These are phyloP conservation scores for Trichopoda pennipes DNA, from an alignment of 2,888 invertebrate species.

Conservation along the genomic window DNA sequence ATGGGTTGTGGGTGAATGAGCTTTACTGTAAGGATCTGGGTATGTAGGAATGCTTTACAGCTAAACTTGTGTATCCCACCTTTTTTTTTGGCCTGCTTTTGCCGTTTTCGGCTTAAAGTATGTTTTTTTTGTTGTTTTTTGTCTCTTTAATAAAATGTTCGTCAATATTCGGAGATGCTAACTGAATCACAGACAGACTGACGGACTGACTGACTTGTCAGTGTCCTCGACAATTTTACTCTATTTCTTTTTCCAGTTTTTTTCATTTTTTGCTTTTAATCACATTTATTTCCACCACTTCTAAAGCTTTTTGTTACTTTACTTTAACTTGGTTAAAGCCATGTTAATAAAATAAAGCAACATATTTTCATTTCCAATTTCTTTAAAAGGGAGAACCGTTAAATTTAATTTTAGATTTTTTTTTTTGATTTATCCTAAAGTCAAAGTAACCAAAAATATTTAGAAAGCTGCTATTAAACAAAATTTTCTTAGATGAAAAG, in stretches of 20 bases:
- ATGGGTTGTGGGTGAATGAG: background rate
- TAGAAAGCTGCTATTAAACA: too few species aligned
- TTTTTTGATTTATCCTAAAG: too few species aligned
- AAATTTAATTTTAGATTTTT: too few species aligned
- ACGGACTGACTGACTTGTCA: background rate
- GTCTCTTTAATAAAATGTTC: background rate
- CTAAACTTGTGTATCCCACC: conserved; percentile 13
- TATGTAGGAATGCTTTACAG: background rate
- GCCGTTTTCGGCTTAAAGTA: conserved; percentile 18
- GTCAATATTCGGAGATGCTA: conserved; percentile 51
- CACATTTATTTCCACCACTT: conserved; percentile 44
- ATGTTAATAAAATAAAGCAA: background rate
- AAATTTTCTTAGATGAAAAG: too few species aligned
- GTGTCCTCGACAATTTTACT: conserved; percentile 27
- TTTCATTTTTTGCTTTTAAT: conserved; percentile 34
- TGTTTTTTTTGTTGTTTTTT: conserved; percentile 10
- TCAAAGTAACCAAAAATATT: too few species aligned
- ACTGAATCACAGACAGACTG: background rate
- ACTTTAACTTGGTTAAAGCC: conserved; percentile 30
- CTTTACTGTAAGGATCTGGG: background rate
- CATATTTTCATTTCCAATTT: too few species aligned
- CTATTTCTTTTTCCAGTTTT: conserved; percentile 30
- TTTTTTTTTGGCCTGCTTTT: conserved; percentile 22
- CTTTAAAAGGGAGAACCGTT: too few species aligned
- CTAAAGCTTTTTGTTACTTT: conserved; percentile 38